These are phyloP conservation scores for Lophotriccus pileatus DNA, from an alignment of 2,797 vertebrate genomes.

Conservation along the genomic window DNA sequence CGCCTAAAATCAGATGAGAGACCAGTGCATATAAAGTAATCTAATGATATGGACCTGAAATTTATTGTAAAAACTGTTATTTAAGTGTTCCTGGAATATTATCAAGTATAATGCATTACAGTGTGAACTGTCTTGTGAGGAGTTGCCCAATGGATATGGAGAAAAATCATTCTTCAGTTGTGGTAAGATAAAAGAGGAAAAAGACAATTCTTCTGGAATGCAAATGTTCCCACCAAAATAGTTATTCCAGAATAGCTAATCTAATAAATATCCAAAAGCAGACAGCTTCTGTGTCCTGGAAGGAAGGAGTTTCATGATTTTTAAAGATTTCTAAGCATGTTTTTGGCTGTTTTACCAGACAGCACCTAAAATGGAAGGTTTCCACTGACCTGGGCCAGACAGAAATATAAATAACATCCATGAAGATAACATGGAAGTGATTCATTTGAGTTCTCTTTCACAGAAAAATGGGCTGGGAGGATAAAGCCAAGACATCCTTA, in stretches of 20 bases:
- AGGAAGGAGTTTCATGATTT: background rate
- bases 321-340: background rate
- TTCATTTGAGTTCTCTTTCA: background rate
- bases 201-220: background rate
- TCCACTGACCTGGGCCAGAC: background rate
- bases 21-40: conserved; percentile 94
- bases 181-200: background rate
- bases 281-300: background rate
- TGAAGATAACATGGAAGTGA: background rate
- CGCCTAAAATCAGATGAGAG: conserved; percentile 97
- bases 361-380: background rate
- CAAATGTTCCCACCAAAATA: background rate
- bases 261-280: background rate
- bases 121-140: background rate
- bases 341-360: background rate
- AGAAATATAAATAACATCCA: background rate
- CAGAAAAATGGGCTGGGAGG: background rate
- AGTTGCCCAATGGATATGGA: background rate
- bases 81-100: conserved; percentile 81
- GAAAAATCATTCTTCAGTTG: background rate
- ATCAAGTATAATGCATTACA: conserved; percentile 26
- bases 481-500: background rate
- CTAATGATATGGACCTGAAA: conserved; percentile 70
- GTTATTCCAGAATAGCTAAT: background rate
- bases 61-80: conserved; percentile 77